These are phyloP conservation scores for Cinara cedri DNA, from an alignment of 2,888 invertebrate genomes.

Conservation along the genomic window DNA sequence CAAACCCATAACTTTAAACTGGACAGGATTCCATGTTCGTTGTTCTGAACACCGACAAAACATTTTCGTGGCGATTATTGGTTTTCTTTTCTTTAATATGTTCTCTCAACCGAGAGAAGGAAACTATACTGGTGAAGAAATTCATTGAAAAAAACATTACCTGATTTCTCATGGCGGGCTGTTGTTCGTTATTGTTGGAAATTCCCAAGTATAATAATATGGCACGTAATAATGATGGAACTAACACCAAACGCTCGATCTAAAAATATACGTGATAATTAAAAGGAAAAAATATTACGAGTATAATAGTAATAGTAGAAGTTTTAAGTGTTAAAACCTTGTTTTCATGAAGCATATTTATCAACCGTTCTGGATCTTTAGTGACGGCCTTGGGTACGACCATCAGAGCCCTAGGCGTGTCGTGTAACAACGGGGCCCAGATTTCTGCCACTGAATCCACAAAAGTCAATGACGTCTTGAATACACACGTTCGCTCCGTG, in stretches of 20 bases:
- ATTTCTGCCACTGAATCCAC: conserved; percentile 89
- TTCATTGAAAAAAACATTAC: too few relatives aligned
- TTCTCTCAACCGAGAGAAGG: too few relatives aligned
- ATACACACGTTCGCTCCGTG: conserved; percentile 75
- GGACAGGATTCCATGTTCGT: conserved; percentile 64
- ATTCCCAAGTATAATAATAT: conserved; percentile 71
- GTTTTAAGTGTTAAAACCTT: conserved; percentile 65
- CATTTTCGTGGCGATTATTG: too few relatives aligned
- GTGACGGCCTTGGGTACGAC: conserved; percentile 77
- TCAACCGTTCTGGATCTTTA: conserved; percentile 78
- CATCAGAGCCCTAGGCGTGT: conserved; percentile 70
- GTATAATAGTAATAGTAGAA: too few relatives aligned
- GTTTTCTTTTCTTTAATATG: too few relatives aligned
- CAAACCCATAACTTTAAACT: conserved; percentile 81
- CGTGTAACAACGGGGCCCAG: conserved; percentile 82
- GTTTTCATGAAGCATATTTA: conserved; percentile 73
- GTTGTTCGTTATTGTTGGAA: conserved; percentile 57
- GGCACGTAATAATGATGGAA: conserved; percentile 81
- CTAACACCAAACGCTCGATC: conserved; percentile 81
- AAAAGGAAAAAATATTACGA: too few relatives aligned
- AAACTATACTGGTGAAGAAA: too few relatives aligned
- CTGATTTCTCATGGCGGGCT: conserved; percentile 39
- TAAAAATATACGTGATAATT: conserved; percentile 62
- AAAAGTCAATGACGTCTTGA: conserved; percentile 90
- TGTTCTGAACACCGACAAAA: conserved; percentile 11